Percentiles rank a stretch among this genome's conserved stretches.
Conservation (phyloP, 2,888 invertebrate species). For the Meganola albula region DNA sequence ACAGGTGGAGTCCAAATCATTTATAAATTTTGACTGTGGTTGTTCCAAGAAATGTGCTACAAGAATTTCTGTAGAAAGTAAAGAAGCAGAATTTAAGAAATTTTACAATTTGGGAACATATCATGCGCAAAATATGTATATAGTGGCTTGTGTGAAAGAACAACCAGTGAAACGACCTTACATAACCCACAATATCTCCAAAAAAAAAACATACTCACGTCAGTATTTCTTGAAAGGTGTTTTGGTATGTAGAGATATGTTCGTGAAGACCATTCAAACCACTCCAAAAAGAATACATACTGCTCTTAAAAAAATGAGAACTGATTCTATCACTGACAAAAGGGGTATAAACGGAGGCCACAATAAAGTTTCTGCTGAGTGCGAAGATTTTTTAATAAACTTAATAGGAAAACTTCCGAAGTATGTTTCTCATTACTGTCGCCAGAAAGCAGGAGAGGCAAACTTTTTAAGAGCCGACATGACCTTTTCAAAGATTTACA, state of each 20-base stretch:
- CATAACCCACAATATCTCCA: slow-evolving; percentile 5
- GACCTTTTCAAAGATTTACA: slow-evolving; percentile 12
- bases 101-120: slow-evolving; percentile 8
- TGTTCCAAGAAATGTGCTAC: slow-evolving; percentile 5
- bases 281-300: slow-evolving; percentile 10
- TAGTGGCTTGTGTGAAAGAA: slow-evolving; percentile 9
- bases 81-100: slow-evolving; percentile 4
- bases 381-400: slow-evolving; percentile 10
- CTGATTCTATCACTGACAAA: slow-evolving; percentile 8
- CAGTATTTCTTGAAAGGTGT: slow-evolving; percentile 9
- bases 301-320: slow-evolving; percentile 8
- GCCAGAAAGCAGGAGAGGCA: slow-evolving; percentile 4
- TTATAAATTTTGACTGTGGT: slow-evolving; percentile 8
- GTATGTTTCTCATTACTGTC: slow-evolving; percentile 12
- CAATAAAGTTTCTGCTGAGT: slow-evolving; percentile 9
- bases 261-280: slow-evolving; percentile 9
- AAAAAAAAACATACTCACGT: slow-evolving; percentile 8
- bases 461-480: slow-evolving; percentile 12
- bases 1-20: slow-evolving; percentile 6
- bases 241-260: slow-evolving; percentile 9
- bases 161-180: slow-evolving; percentile 4
- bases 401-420: slow-evolving; percentile 11
- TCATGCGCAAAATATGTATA: slow-evolving; percentile 6
- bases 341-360: slow-evolving; percentile 9
- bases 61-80: slow-evolving; percentile 5